Evolutionary conservation across 2,888 invertebrate species (phyloP), one percentile per base, ranked within the genome.

Genomic region (Drosophila longiperda): DNA sequence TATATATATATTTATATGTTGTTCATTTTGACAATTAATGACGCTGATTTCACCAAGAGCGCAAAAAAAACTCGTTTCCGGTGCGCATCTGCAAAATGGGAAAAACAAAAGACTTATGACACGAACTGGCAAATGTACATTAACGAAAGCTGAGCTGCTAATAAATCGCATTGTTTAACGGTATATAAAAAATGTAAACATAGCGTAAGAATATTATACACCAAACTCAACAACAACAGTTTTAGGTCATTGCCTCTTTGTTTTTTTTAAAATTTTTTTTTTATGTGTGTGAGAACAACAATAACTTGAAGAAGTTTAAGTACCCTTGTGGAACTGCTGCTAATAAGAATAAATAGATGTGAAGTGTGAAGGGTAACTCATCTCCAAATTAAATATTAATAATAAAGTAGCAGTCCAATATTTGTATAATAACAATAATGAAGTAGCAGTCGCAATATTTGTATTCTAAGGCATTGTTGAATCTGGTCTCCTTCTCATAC

Each of bases 1-100:
- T 49, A 5, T 40, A 12, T 45, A 17, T 59, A 40, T 23, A 23
- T 23, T 45, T 15, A 15, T 23, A 38, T 34, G 33, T 42, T 75
- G 53, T 61, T 57, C 66, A 68, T 66, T 75, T 86, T 87, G 89
- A 75, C 87, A 87, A 77, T 82, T 89, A 85, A 83, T 74, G 81
- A 78, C 55, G 84, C 84, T 87, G 87, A 83, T 85, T 85, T 85
- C 87, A 81, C 89, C 67, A 69, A 75, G 77, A 80, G 70, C 71
- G 66, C 32, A 61, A 54, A 6, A 20, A 55, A 57, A 66, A 45
- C 63, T 69, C 55, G 75, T 78, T 81, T 80, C 79, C 79, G 79
- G 79, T 79, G 73, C 62, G 57, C 65, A 76, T 80, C 75, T 61
- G 53, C 42, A 63, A 55, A 38, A 63, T 50, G 48, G 54, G 29